These are phyloP conservation scores for Myotis daubentonii DNA, from an alignment of 2,797 vertebrate genomes.

Conservation along the genomic window DNA sequence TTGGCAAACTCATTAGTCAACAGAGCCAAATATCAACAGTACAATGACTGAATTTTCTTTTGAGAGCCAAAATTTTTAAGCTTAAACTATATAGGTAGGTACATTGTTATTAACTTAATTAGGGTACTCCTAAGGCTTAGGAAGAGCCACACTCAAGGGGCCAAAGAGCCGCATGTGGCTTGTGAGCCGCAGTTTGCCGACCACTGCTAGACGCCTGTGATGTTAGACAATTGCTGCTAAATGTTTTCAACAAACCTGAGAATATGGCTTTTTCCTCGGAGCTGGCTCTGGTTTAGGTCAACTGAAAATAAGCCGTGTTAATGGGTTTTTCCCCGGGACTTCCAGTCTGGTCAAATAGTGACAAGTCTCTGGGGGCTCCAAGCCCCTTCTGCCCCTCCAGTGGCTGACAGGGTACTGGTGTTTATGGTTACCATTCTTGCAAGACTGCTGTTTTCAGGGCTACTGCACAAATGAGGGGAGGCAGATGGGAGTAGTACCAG, in stretches of 20 bases:
- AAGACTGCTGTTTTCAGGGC: not conserved
- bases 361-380: not conserved
- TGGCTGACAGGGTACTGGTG: not conserved
- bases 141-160: no score
- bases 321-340: not conserved
- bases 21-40: no score
- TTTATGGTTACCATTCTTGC: not conserved
- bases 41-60: no score
- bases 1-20: no score
- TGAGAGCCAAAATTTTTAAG: no score
- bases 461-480: not conserved
- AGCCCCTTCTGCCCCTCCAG: not conserved
- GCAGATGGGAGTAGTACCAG: not conserved
- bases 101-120: no score
- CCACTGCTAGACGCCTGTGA: not conserved
- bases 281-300: not conserved
- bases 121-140: no score
- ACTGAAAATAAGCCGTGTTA: not conserved
- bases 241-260: not conserved
- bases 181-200: no score
- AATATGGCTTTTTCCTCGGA: not conserved
- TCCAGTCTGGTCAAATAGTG: not conserved
- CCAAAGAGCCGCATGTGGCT: no score
- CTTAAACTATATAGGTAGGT: no score
- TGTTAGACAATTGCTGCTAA: slow-evolving; percentile 23